Evolutionary conservation across 2,888 invertebrate species (phyloP).

Genomic region (Cephus nigrinus): DNA sequence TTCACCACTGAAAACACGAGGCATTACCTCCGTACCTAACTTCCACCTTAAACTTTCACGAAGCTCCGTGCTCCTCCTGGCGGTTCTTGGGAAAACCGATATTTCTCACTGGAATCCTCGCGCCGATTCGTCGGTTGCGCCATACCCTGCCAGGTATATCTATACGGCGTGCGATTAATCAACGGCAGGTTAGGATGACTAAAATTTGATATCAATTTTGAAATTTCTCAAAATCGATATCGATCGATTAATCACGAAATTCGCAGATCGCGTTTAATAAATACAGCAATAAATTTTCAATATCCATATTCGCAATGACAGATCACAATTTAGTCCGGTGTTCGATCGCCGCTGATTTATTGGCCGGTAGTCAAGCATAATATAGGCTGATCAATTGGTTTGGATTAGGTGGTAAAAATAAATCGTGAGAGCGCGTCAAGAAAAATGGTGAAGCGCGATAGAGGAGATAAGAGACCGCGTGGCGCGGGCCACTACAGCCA

Average conservation of each 20-base stretch:
- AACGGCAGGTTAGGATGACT: not conserved
- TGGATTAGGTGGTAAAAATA: not conserved
- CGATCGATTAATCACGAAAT: not conserved
- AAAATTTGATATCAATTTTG: not conserved
- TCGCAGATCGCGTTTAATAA: not conserved
- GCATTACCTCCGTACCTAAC: not conserved
- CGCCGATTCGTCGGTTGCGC: not conserved
- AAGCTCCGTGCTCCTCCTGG: not conserved
- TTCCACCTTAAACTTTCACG: not conserved
- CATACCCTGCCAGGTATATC: not conserved
- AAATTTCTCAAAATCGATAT: not conserved
- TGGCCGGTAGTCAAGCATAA: not conserved
- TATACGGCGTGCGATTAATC: not conserved
- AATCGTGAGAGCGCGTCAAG: conserved; percentile 1
- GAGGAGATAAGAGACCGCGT: not conserved
- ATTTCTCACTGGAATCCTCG: not conserved
- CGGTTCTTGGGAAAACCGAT: not conserved
- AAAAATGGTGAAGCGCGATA: conserved; percentile 1
- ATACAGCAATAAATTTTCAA: not conserved
- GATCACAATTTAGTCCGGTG: not conserved
- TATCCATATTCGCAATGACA: not conserved
- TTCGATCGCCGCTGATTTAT: not conserved
- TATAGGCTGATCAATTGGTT: not conserved
- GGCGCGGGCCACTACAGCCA: not conserved
- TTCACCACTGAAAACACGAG: not conserved